Conservation (phyloP, 2,888 invertebrate species). For the Caenorhabditis plicata region DNA sequence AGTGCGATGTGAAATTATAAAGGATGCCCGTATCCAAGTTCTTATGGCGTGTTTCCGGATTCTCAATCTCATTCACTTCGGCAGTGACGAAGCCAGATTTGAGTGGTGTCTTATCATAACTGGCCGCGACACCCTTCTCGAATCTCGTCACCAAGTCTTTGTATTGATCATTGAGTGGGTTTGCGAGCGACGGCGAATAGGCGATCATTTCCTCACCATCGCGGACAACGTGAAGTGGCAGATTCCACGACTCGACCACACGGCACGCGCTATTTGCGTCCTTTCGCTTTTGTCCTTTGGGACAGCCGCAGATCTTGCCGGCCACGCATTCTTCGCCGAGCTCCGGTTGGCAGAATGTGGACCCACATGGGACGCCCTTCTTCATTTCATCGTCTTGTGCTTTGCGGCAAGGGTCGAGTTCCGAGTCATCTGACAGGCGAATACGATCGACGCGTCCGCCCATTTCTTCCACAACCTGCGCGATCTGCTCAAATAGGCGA, state of each 20-base stretch:
- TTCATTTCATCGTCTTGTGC: constrained; percentile 8
- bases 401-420: constrained; percentile 48
- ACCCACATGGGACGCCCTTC: constrained; percentile 52
- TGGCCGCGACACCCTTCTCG: constrained; percentile 43
- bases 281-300: constrained; percentile 53
- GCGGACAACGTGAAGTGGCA: constrained; percentile 55
- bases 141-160: constrained; percentile 44
- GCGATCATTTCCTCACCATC: constrained; percentile 41
- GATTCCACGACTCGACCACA: constrained; percentile 51
- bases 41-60: constrained; percentile 41
- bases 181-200: constrained; percentile 41
- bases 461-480: constrained; percentile 32
- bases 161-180: constrained; percentile 38
- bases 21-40: constrained; percentile 54
- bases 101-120: constrained; percentile 48
- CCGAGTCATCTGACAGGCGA: constrained; percentile 43
- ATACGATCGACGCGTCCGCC: constrained; percentile 45
- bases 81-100: constrained; percentile 36
- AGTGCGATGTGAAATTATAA: constrained; percentile 58
- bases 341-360: constrained; percentile 48
- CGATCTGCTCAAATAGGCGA: constrained; percentile 43
- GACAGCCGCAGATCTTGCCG: constrained; percentile 56
- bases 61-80: constrained; percentile 48
- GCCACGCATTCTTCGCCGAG: constrained; percentile 63
- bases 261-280: constrained; percentile 44